phyloP scores from a whole-genome alignment of 2,888 invertebrate genomes.

The Chaitophorus viminalis region DNA sequence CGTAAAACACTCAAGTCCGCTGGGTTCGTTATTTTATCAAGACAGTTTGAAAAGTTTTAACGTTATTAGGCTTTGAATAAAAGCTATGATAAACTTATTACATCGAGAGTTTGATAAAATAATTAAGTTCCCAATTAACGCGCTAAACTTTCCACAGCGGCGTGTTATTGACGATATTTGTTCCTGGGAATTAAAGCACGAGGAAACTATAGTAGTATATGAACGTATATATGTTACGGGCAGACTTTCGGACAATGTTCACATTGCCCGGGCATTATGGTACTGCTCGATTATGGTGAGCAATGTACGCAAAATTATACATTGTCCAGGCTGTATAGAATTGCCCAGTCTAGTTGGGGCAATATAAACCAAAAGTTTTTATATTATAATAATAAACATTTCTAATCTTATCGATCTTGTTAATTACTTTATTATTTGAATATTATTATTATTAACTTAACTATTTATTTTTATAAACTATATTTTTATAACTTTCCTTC shows the following conservation, averaged over 20 bases:
- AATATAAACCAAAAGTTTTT: too few relatives aligned
- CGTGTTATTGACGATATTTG: background rate
- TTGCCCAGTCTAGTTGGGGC: too few relatives aligned
- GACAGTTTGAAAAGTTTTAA: background rate
- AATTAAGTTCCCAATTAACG: background rate
- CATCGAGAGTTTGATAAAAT: background rate
- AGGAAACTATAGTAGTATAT: too few relatives aligned
- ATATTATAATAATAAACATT: background rate
- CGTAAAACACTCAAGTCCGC: background rate
- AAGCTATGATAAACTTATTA: background rate
- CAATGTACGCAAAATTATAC: too few relatives aligned
- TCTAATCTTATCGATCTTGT: background rate
- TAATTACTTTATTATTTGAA: conserved; percentile 4
- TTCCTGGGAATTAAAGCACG: too few relatives aligned
- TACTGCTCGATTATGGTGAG: too few relatives aligned
- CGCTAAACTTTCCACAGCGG: background rate
- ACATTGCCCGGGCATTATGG: too few relatives aligned
- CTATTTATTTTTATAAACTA: background rate
- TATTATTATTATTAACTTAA: conserved; percentile 5
- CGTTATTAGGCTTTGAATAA: background rate
- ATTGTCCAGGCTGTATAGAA: too few relatives aligned
- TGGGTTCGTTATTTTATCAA: background rate
- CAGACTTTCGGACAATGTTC: too few relatives aligned
- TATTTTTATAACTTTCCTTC: too few relatives aligned
- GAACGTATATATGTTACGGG: too few relatives aligned